phyloP scores from a whole-genome alignment of 2,888 invertebrate species.

The Drosophila diplacantha region DNA sequence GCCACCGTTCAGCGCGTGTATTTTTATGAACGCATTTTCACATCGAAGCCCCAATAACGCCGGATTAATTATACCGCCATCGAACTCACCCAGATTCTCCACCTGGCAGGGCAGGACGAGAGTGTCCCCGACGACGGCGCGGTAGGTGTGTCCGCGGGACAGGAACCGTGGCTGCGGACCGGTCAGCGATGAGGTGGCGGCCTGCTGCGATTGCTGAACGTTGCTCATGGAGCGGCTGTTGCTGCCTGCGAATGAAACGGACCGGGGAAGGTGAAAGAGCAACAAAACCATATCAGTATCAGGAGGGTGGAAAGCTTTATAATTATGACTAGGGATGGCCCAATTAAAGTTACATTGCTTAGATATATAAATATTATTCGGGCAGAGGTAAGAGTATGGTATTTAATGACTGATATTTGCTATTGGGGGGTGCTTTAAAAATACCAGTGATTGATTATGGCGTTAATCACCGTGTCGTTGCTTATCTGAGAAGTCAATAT shows the following conservation, averaged over 20 bases:
- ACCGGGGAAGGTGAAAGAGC: neutral
- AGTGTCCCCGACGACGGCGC: conserved; percentile 87
- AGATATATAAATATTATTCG: too few relatives aligned
- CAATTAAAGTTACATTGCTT: neutral
- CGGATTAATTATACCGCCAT: conserved; percentile 52
- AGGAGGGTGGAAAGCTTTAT: neutral
- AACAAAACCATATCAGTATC: neutral
- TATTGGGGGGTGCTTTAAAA: too few relatives aligned
- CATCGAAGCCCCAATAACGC: conserved; percentile 51
- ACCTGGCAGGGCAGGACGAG: conserved; percentile 89
- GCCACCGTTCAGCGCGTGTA: conserved; percentile 6
- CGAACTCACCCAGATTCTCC: conserved; percentile 85
- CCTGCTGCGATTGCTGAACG: conserved; percentile 48
- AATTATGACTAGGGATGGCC: neutral
- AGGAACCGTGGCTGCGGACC: conserved; percentile 82
- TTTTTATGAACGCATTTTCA: conserved; percentile 47
- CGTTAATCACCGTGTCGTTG: too few relatives aligned
- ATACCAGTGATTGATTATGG: neutral
- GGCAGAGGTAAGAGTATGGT: too few relatives aligned
- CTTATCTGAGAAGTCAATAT: neutral
- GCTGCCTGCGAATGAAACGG: conserved; percentile 57
- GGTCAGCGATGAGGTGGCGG: conserved; percentile 53
- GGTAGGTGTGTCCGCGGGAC: conserved; percentile 86
- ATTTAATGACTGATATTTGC: too few relatives aligned
- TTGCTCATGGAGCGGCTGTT: conserved; percentile 74